A percentile compares a stretch with the other conserved stretches of the same genome.
phyloP scores from a whole-genome alignment of 1,140 invertebrate genomes.

The Teleogryllus occipitalis region DNA sequence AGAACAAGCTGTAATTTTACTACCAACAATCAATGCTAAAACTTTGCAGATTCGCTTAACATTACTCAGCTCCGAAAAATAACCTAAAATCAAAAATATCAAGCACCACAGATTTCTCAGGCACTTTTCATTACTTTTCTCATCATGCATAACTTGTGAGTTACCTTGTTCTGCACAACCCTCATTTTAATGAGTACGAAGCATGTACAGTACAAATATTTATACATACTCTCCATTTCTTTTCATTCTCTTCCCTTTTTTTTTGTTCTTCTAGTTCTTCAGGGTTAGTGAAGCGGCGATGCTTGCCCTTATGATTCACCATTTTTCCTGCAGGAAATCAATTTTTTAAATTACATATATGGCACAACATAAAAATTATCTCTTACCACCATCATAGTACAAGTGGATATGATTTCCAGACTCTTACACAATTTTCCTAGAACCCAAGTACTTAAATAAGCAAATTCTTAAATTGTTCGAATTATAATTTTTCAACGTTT shows the following conservation, averaged over 20 bases:
- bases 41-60: too few relatives aligned
- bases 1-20: too few relatives aligned
- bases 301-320: slow-evolving; percentile 84
- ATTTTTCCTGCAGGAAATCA: slow-evolving; percentile 59
- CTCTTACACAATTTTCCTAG: not conserved
- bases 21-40: too few relatives aligned
- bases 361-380: not conserved
- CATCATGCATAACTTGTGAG: too few relatives aligned
- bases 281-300: slow-evolving; percentile 86
- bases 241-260: slow-evolving; percentile 62
- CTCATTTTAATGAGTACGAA: too few relatives aligned
- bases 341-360: not conserved
- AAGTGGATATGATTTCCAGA: not conserved
- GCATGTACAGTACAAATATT: not conserved
- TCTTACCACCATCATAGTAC: not conserved
- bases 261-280: slow-evolving; percentile 83
- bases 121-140: too few relatives aligned
- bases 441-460: not conserved
- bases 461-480: not conserved
- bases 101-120: too few relatives aligned
- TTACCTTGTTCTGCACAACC: too few relatives aligned
- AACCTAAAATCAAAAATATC: too few relatives aligned
- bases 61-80: too few relatives aligned
- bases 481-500: too few relatives aligned
- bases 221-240: slow-evolving; percentile 53